Conservation (phyloP, 2,888 invertebrate species). For the Mycalesis mineus region DNA sequence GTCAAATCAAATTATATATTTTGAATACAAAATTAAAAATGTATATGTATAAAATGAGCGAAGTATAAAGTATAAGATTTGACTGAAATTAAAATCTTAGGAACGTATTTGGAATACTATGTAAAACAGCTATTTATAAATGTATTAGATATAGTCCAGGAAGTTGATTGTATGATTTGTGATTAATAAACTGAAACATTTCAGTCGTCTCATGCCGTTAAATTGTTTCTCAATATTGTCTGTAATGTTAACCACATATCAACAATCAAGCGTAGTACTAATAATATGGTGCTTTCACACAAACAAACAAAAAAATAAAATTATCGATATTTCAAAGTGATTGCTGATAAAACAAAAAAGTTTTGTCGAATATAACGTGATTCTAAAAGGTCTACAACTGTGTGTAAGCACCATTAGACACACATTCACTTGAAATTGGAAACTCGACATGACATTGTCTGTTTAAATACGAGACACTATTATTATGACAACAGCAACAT, state of each 20-base stretch:
- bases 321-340: too few relatives aligned
- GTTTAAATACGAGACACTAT: not conserved
- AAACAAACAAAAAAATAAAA: too few relatives aligned
- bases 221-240: too few relatives aligned
- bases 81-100: slow-evolving; percentile 18
- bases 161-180: slow-evolving; percentile 13
- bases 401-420: not conserved
- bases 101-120: slow-evolving; percentile 1
- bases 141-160: not conserved
- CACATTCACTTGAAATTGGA: not conserved
- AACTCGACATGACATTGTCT: not conserved
- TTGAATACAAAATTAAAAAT: not conserved
- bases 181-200: slow-evolving; percentile 7
- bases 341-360: too few relatives aligned
- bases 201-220: too few relatives aligned
- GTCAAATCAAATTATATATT: too few relatives aligned
- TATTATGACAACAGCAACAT: not conserved
- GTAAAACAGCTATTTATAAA: slow-evolving; percentile 4
- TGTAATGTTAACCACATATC: slow-evolving; percentile 15
- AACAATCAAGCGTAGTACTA: slow-evolving; percentile 13
- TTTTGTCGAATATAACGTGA: too few relatives aligned
- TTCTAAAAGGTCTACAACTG: too few relatives aligned
- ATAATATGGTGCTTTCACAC: not conserved
- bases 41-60: not conserved
- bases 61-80: slow-evolving; percentile 17